Evolutionary conservation across 2,888 invertebrate genomes (phyloP).

Genomic region (Drosophila fungiperda): DNA sequence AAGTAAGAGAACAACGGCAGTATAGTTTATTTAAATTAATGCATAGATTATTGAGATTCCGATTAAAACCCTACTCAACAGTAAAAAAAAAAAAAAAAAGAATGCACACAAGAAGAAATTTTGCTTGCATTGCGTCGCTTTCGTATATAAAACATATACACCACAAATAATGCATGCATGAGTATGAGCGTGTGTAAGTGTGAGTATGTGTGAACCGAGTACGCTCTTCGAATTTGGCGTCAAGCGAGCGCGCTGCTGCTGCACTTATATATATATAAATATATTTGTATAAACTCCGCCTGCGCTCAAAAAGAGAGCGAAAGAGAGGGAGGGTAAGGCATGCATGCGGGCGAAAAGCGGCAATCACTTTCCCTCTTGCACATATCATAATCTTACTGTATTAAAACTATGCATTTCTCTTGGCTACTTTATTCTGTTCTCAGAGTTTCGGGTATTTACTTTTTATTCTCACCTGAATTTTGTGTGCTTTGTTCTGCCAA

Average conservation of each 20-base stretch:
- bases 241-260: constrained; percentile 1
- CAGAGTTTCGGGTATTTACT: not conserved
- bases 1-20: not conserved
- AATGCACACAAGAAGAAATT: not conserved
- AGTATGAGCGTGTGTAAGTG: not conserved
- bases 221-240: not conserved
- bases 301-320: not conserved
- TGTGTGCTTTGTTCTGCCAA: not conserved
- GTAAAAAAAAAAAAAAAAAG: not conserved
- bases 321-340: no score
- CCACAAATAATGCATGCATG: no score
- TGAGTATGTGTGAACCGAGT: not conserved
- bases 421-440: not conserved
- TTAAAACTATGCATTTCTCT: not conserved
- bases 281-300: not conserved
- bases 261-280: not conserved
- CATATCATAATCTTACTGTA: not conserved
- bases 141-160: not conserved
- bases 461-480: not conserved
- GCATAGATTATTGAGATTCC: not conserved
- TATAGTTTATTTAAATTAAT: not conserved
- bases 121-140: constrained; percentile 4
- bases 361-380: constrained; percentile 6
- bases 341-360: not conserved
- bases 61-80: not conserved